These are phyloP conservation scores for Zaprionus africanus DNA, from an alignment of 1,140 invertebrate genomes.

Conservation along the genomic window DNA sequence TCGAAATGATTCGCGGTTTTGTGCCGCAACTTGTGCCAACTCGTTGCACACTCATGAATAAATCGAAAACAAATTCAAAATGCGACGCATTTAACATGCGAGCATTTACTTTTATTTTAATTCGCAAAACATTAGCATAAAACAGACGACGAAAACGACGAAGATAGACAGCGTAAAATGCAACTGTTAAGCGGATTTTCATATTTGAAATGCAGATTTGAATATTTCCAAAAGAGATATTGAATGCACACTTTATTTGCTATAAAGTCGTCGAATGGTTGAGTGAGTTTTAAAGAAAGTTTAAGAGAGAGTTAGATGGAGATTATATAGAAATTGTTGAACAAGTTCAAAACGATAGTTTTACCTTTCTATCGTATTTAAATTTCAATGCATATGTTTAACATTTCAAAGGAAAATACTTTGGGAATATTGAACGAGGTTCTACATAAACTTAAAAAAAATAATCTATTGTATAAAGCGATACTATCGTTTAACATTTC, in stretches of 20 bases:
- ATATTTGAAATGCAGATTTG: conserved; percentile 11
- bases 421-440: too few relatives aligned
- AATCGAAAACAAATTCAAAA: conserved; percentile 35
- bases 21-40: conserved; percentile 5
- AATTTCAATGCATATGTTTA: background rate
- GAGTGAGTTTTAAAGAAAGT: background rate
- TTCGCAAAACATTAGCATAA: conserved; percentile 25
- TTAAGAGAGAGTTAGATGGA: too few relatives aligned
- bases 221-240: conserved; percentile 1
- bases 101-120: conserved; percentile 21
- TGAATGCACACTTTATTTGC: background rate
- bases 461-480: too few relatives aligned
- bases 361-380: too few relatives aligned
- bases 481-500: too few relatives aligned
- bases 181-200: conserved; percentile 24
- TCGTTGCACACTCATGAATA: conserved; percentile 47
- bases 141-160: conserved; percentile 1
- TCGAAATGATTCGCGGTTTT: conserved; percentile 49
- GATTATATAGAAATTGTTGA: background rate
- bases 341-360: background rate
- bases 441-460: too few relatives aligned
- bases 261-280: background rate
- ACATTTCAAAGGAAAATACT: background rate
- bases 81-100: conserved; percentile 11
- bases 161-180: background rate